Percentiles rank a stretch among this genome's conserved stretches.
phyloP scores from a whole-genome alignment of 1,140 invertebrate species.

The Atta cephalotes region DNA sequence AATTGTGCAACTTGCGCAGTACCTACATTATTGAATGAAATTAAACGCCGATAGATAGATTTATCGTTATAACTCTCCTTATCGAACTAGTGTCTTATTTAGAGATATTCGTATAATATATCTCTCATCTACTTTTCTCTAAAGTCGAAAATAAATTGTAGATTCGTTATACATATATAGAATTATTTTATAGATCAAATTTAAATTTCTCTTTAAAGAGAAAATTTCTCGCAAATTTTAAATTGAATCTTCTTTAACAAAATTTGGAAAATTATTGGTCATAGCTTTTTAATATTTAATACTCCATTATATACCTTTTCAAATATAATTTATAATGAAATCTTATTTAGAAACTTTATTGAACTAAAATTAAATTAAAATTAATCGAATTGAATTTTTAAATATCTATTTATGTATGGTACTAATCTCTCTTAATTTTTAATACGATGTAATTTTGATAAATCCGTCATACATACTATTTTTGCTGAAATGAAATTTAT shows the following conservation, averaged over 20 bases:
- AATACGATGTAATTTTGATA: neutral
- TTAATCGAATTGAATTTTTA: neutral
- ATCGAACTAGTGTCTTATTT: slow-evolving; percentile 40
- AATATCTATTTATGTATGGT: neutral
- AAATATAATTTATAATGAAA: neutral
- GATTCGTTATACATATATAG: neutral
- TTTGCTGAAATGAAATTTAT: neutral
- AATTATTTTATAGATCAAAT: too few relatives aligned
- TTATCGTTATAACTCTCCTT: slow-evolving; percentile 13
- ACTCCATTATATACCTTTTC: neutral
- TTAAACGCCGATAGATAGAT: neutral
- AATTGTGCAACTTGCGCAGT: neutral
- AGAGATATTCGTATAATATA: neutral
- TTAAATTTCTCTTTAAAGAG: neutral
- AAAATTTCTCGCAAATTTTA: neutral
- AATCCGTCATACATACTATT: neutral
- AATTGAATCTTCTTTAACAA: neutral
- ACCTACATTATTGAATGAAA: neutral
- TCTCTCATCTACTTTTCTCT: neutral
- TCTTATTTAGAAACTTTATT: neutral
- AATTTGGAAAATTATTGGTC: neutral
- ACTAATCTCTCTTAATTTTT: neutral
- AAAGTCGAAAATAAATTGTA: slow-evolving; percentile 15
- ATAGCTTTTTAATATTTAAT: neutral
- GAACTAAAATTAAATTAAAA: slow-evolving; percentile 13